Evolutionary conservation across 2,888 invertebrate species (phyloP).

Genomic region (Meghimatium bilineatum): DNA sequence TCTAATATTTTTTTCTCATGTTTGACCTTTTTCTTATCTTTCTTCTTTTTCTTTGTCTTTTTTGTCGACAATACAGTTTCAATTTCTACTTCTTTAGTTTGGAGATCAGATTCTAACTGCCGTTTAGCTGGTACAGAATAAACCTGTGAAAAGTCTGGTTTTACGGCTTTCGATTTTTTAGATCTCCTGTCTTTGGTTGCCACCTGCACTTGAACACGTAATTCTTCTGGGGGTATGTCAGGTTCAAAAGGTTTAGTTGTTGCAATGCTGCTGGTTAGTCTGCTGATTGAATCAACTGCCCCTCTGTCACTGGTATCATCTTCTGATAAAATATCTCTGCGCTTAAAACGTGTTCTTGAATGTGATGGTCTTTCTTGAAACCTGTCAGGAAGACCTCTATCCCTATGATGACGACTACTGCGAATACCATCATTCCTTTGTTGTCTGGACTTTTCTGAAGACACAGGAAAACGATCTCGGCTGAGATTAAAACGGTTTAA

Average conservation of each 20-base stretch:
- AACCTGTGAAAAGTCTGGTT: constrained; percentile 44
- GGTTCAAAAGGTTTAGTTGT: constrained; percentile 24
- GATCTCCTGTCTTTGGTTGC: constrained; percentile 21
- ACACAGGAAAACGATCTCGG: background rate
- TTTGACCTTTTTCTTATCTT: constrained; percentile 42
- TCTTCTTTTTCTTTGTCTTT: constrained; percentile 45
- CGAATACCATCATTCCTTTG: background rate
- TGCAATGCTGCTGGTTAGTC: constrained; percentile 39
- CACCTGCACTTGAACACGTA: constrained; percentile 35
- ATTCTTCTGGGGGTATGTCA: constrained; percentile 39
- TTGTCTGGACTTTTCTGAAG: background rate
- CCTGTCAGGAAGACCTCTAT: background rate
- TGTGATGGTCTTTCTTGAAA: background rate
- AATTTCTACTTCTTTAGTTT: background rate
- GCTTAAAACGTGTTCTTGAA: background rate
- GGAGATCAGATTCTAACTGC: background rate
- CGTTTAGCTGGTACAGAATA: constrained; percentile 47
- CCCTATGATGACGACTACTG: background rate
- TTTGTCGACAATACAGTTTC: background rate
- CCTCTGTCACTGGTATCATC: constrained; percentile 27
- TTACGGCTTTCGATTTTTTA: constrained; percentile 32
- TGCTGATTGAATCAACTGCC: background rate
- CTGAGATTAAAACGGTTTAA: background rate
- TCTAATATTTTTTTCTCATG: background rate
- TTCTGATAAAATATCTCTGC: background rate